Conservation (phyloP, 2,888 invertebrate species). For the Hydrotaea cyrtoneurina region DNA sequence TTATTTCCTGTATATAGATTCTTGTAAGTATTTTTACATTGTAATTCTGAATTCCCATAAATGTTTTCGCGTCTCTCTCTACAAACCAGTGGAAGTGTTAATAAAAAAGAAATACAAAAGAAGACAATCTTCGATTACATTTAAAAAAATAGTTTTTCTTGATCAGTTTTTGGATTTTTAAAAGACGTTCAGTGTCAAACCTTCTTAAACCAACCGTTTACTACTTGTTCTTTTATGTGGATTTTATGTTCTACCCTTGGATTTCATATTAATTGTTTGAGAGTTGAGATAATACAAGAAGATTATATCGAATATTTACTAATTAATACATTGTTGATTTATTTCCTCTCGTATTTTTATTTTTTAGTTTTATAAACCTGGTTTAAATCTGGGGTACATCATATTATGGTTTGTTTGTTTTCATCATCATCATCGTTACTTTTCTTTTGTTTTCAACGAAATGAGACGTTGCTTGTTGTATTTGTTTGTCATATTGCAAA, state of each 20-base stretch:
- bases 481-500: slow-evolving; percentile 58
- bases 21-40: too few relatives aligned
- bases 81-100: too few relatives aligned
- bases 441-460: slow-evolving; percentile 57
- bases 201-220: slow-evolving; percentile 32
- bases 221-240: slow-evolving; percentile 26
- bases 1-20: too few relatives aligned
- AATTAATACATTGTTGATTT: slow-evolving; percentile 57
- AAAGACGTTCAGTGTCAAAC: background rate
- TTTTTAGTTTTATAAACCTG: slow-evolving; percentile 66
- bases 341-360: slow-evolving; percentile 19
- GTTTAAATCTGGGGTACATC: slow-evolving; percentile 59
- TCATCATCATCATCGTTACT: slow-evolving; percentile 23
- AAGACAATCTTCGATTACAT: too few relatives aligned
- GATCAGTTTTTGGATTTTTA: too few relatives aligned
- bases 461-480: slow-evolving; percentile 47
- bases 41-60: too few relatives aligned
- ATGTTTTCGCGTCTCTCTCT: too few relatives aligned
- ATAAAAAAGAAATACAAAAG: too few relatives aligned
- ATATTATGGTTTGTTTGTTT: background rate
- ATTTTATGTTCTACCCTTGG: background rate
- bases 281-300: slow-evolving; percentile 18
- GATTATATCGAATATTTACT: slow-evolving; percentile 57
- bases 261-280: slow-evolving; percentile 3
- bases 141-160: too few relatives aligned